These are phyloP conservation scores for Gallinago undulata DNA, from an alignment of 2,113 vertebrate genomes.

Conservation along the genomic window DNA sequence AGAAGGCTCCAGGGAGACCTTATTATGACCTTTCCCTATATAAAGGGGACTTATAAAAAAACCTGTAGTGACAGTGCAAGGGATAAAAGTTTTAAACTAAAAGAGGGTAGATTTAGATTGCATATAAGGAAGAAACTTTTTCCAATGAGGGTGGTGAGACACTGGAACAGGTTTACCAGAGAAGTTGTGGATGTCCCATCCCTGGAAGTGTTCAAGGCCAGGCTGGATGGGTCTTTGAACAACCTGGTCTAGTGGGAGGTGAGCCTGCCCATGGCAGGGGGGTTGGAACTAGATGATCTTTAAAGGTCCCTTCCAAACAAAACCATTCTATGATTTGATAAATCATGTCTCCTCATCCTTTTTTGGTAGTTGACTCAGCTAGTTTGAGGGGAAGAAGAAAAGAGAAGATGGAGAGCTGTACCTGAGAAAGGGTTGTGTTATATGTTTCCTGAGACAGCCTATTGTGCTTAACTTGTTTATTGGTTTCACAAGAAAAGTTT, in stretches of 20 bases:
- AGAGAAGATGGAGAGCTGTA: neutral
- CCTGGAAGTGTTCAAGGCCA: neutral
- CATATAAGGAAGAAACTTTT: neutral
- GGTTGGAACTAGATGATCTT: neutral
- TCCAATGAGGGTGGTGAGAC: neutral
- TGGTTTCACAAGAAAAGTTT: neutral
- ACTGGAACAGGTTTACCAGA: neutral
- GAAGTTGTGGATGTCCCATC: neutral
- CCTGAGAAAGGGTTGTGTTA: neutral
- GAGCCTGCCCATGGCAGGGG: accelerated
- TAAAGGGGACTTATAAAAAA: neutral
- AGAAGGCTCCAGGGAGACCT: neutral
- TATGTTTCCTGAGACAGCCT: neutral
- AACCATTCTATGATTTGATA: neutral
- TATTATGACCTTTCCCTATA: neutral
- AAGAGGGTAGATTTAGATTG: neutral
- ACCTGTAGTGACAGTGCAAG: neutral
- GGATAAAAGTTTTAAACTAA: neutral
- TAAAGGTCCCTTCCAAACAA: accelerated
- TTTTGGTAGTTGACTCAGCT: neutral
- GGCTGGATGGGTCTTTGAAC: neutral
- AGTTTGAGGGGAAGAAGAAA: neutral
- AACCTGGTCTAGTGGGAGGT: neutral
- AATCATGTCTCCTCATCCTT: neutral
- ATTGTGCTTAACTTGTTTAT: neutral